Evolutionary conservation across 2,113 vertebrate genomes (phyloP).

Genomic region (Misgurnus mizolepis): DNA sequence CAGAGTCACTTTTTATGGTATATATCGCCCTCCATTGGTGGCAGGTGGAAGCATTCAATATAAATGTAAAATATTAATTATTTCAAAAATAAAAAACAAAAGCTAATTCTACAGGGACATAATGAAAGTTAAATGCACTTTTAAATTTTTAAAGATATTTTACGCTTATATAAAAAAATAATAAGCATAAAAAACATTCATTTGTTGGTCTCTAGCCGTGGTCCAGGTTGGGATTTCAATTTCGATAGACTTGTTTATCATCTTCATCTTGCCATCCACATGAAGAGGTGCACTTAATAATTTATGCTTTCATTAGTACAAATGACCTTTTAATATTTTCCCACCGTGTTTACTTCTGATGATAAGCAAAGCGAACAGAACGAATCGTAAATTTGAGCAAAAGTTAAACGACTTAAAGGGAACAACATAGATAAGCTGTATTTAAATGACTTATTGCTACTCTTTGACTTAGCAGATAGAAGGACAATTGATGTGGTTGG

Average conservation of each 20-base stretch:
- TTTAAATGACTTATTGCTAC: constrained; percentile 26
- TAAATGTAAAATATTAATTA: background rate
- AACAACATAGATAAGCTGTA: constrained; percentile 32
- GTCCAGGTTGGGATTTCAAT: constrained; percentile 4
- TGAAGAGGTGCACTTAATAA: constrained; percentile 23
- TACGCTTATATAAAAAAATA: background rate
- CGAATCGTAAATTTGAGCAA: background rate
- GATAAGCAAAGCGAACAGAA: constrained; percentile 29
- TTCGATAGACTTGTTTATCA: background rate
- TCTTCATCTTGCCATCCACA: background rate
- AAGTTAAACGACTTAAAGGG: constrained; percentile 26
- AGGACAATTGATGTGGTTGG: constrained; percentile 22
- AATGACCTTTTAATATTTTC: constrained; percentile 40
- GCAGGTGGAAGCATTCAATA: constrained; percentile 56
- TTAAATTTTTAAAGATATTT: too few species aligned
- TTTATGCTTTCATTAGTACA: constrained; percentile 36
- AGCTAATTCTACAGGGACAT: background rate
- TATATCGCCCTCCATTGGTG: constrained; percentile 73
- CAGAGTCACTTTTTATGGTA: constrained; percentile 64
- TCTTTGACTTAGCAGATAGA: constrained; percentile 17
- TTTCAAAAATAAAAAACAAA: background rate
- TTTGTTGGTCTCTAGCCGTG: background rate
- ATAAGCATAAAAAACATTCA: background rate
- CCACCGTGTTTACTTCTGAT: constrained; percentile 13
- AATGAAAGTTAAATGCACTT: background rate